These are phyloP conservation scores for Metacarcinus magister DNA, from an alignment of 2,888 invertebrate genomes.

Conservation along the genomic window DNA sequence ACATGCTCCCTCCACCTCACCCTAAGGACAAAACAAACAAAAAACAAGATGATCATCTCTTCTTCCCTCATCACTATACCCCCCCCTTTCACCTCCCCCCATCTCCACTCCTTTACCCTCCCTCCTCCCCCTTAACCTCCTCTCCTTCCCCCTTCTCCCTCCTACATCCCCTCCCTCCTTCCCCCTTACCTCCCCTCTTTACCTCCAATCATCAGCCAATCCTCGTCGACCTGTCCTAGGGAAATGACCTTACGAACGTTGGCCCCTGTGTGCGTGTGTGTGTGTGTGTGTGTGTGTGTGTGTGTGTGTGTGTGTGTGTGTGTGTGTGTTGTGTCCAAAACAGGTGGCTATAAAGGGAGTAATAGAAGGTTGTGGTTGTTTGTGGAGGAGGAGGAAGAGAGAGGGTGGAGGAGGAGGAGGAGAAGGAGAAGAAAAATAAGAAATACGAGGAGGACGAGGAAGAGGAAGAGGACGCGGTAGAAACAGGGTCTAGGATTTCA, in stretches of 20 bases:
- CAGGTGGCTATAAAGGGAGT: background rate
- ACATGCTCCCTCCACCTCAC: background rate
- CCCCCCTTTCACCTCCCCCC: background rate
- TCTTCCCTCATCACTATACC: background rate
- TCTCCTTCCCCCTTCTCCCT: background rate
- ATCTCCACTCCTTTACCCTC: background rate
- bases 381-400: background rate
- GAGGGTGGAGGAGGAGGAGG: background rate
- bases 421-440: background rate
- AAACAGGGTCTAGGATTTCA: background rate
- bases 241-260: background rate
- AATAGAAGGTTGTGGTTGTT: too few species aligned
- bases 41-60: background rate
- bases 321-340: constrained; percentile 40
- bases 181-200: background rate
- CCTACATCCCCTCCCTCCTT: background rate
- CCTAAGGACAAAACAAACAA: background rate
- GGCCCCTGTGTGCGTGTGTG: constrained; percentile 16
- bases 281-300: constrained; percentile 39
- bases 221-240: constrained; percentile 2
- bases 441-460: background rate
- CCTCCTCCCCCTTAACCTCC: background rate
- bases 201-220: background rate
- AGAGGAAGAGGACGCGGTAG: background rate
- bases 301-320: constrained; percentile 45